Base-by-base conservation (phyloP, 2,113 vertebrate species). In the Oreochromis niloticus region DNA sequence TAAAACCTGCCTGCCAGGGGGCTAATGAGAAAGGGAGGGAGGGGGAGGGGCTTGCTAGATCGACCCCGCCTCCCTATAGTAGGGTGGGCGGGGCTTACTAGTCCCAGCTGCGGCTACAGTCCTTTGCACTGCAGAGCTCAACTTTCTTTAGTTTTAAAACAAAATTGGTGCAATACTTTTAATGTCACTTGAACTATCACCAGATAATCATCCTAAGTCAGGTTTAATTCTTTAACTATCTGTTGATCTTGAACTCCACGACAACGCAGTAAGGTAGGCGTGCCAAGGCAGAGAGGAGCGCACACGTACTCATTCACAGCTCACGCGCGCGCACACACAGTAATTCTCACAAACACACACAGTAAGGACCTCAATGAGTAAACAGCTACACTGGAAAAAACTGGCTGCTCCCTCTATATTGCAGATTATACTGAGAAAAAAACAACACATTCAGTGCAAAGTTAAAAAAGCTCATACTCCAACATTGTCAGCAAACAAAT, bases 21-120 rank as follows among this genome's bases (percentile, higher is more conserved):
- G 93, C 91, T 2, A 34, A 43, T 11, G 46, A 36, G 59, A 36
- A 34, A 63, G 59, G 36, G 50, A 83, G 86, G 71, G 86, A 11
- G 16, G 27, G 90, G 90, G 92, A 36, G 59, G 71, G 92, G 97
- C 97, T 97, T 96, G 97, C 98, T 95, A 95, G 95, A 92, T 91
- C 89, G 81, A 66, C 93, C 89, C 93, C 83, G 6, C 87, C 93
- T 80, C 85, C 85, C 90, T 90, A 87, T 41, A 89, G 81, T 90
- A 79, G 87, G 88, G 30, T 52, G 95, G 96, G 97, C 94, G 90
- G 96, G 97, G 97, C 97, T 94, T 97, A 97, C 97, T 97, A 98
- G 97, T 98, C 98, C 98, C 98, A 99, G 98, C 98, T 98, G 97
- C 97, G 97, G 97, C 98, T 97, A 98, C 98, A 98, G 97, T 98